A percentile compares a stretch with the other conserved stretches of the same genome.
phyloP scores from a whole-genome alignment of 1,140 invertebrate species.

The Pachypsylla venusta region DNA sequence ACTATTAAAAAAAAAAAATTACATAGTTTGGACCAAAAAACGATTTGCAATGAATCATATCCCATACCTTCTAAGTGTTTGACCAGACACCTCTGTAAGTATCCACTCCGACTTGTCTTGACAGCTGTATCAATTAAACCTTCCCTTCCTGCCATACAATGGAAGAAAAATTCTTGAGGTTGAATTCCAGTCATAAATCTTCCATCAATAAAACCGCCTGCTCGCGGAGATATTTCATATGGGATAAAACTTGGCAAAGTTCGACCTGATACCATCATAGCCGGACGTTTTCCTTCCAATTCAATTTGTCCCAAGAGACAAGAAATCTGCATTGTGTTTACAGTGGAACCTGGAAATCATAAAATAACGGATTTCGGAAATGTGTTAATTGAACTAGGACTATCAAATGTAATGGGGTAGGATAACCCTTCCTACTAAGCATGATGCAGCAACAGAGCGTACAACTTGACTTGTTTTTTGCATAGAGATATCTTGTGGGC shows the following conservation, averaged over 20 bases:
- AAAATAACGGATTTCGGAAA: slow-evolving; percentile 77
- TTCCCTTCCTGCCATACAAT: slow-evolving; percentile 99
- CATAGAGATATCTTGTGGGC: no score
- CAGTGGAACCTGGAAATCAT: slow-evolving; percentile 78
- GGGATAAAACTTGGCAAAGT: slow-evolving; percentile 83
- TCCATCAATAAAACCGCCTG: slow-evolving; percentile 91
- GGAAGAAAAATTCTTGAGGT: slow-evolving; percentile 97
- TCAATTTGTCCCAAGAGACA: slow-evolving; percentile 95
- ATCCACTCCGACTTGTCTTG: slow-evolving; percentile 92
- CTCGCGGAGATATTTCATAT: slow-evolving; percentile 78
- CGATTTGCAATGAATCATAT: no score
- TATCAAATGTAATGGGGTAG: no score
- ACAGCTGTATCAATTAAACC: slow-evolving; percentile 73
- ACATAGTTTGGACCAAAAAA: no score
- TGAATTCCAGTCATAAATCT: slow-evolving; percentile 94
- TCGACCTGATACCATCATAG: slow-evolving; percentile 83
- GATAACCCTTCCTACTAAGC: no score
- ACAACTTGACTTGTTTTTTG: no score
- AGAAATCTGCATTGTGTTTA: slow-evolving; percentile 96
- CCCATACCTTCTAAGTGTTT: slow-evolving; percentile 88
- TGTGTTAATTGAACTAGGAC: no score
- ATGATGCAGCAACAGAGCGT: no score
- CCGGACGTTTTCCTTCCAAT: slow-evolving; percentile 91
- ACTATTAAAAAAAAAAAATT: no score
- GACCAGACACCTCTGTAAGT: slow-evolving; percentile 92